Evolutionary conservation across 2,888 invertebrate genomes (phyloP).

Genomic region (Pterobdella sp.): DNA sequence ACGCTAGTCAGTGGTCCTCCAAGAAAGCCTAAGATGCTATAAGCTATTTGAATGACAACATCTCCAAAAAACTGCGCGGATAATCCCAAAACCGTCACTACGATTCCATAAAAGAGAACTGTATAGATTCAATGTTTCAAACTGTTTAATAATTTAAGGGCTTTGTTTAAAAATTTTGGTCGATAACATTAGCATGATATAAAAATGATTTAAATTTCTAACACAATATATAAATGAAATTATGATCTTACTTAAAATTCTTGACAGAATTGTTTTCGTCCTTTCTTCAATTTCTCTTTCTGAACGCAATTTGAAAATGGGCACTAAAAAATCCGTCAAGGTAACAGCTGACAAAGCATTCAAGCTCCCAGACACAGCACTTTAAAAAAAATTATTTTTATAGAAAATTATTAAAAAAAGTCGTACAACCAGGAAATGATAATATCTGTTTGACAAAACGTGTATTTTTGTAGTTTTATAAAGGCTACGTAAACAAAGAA

Average conservation of each 20-base stretch:
- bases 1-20: conserved; percentile 41
- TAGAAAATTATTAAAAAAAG: too few species aligned
- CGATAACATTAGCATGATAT: too few species aligned
- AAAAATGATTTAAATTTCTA: too few species aligned
- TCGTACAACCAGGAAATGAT: too few species aligned
- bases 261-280: conserved; percentile 24
- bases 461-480: too few species aligned
- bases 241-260: conserved; percentile 29
- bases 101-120: conserved; percentile 34
- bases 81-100: conserved; percentile 35
- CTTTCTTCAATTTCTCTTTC: conserved; percentile 18
- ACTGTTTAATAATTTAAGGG: too few species aligned
- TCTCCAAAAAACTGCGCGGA: conserved; percentile 35
- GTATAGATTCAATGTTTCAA: too few species aligned
- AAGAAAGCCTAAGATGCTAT: conserved; percentile 45
- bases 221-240: too few species aligned
- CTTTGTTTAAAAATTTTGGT: too few species aligned
- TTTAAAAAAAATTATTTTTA: conserved; percentile 22
- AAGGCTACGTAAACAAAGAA: too few species aligned
- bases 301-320: conserved; percentile 56
- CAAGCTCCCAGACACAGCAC: conserved; percentile 79
- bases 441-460: too few species aligned
- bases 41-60: conserved; percentile 42
- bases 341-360: conserved; percentile 83
- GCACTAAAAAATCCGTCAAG: conserved; percentile 73